Base-by-base conservation (phyloP, 2,888 invertebrate species). In the Prostheceraeus crozeri region DNA sequence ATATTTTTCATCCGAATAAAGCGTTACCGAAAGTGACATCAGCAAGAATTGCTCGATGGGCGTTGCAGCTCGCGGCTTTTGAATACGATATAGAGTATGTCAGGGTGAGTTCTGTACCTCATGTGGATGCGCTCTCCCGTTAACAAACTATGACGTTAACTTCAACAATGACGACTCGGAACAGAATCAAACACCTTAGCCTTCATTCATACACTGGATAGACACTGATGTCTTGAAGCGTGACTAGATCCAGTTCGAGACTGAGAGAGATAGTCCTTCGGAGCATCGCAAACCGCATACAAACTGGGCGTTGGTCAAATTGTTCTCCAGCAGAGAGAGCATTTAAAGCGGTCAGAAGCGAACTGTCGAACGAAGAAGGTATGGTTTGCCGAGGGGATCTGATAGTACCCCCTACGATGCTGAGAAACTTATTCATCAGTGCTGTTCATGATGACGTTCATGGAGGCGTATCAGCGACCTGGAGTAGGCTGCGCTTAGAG, bases 51-150 rank as follows among this genome's bases (percentile, higher is more conserved):
- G n/a, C 40, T 3, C 54, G 54, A 46, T 53, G 54, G 54, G 54
- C 54, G 14, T 14, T 53, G 14, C 35, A 56, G 10, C 56, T 57
- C 19, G 14, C 28, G 46, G 16, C 53, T 10, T 56, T 56, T 54
- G 57, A 56, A 21, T 56, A 55, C 10, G 56, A 56, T 27, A 56
- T 54, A 3, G 19, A 57, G 56, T 56, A 56, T 27, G 27, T 56
- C 19, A 56, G 14, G 27, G 56, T 55, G 21, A 40, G 27, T 6
- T 14, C n/a, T 58, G 23, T 59, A 2, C 59, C 57, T 55, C 59
- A 58, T 57, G 60, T 57, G 27, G 57, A 57, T 58, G 57, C 57
- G 11, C 25, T 57, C 25, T 57, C 57, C 28, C 36, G 36, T n/a
- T n/a, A n/a, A n/a, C n/a, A n/a, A n/a, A n/a, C n/a, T n/a, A n/a